A percentile compares a stretch with the other conserved stretches of the same genome.
Evolutionary conservation across 1,140 invertebrate genomes (phyloP).

Genomic region (Trigoniulus corallinus): DNA sequence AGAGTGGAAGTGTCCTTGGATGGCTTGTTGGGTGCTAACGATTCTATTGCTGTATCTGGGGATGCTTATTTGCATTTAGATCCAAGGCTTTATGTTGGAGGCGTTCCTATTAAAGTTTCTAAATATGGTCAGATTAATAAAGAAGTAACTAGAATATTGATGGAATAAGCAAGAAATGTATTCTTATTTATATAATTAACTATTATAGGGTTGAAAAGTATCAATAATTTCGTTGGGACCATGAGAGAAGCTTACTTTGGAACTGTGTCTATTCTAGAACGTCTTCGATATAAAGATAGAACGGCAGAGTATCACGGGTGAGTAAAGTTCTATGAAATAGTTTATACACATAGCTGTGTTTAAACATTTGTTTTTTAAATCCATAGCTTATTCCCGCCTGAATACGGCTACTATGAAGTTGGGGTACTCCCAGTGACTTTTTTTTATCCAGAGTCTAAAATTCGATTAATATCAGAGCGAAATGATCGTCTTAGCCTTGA

Average conservation of each 20-base stretch:
- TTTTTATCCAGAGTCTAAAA: slow-evolving; percentile 71
- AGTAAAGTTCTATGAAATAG: neutral
- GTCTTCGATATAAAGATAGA: slow-evolving; percentile 46
- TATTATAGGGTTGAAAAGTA: slow-evolving; percentile 29
- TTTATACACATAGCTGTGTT: neutral
- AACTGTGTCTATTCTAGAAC: slow-evolving; percentile 74
- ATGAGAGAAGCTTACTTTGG: slow-evolving; percentile 85
- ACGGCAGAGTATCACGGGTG: slow-evolving; percentile 40
- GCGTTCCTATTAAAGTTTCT: slow-evolving; percentile 39
- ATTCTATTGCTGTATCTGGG: slow-evolving; percentile 48
- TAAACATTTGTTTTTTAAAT: neutral
- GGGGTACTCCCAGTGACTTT: slow-evolving; percentile 80
- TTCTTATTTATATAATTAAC: slow-evolving; percentile 4
- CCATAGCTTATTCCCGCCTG: slow-evolving; percentile 55
- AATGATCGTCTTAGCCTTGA: slow-evolving; percentile 49
- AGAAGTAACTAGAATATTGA: neutral
- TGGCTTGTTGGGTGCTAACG: slow-evolving; percentile 32
- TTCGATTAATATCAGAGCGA: slow-evolving; percentile 54
- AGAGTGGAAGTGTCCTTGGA: slow-evolving; percentile 54
- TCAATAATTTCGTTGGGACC: slow-evolving; percentile 53
- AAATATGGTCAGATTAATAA: slow-evolving; percentile 20
- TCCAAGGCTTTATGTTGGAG: slow-evolving; percentile 80
- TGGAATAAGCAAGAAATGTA: slow-evolving; percentile 3
- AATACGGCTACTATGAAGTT: slow-evolving; percentile 65
- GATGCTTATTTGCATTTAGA: slow-evolving; percentile 69